These are phyloP conservation scores for Ellobium chinense DNA, from an alignment of 2,888 invertebrate genomes.

Conservation along the genomic window DNA sequence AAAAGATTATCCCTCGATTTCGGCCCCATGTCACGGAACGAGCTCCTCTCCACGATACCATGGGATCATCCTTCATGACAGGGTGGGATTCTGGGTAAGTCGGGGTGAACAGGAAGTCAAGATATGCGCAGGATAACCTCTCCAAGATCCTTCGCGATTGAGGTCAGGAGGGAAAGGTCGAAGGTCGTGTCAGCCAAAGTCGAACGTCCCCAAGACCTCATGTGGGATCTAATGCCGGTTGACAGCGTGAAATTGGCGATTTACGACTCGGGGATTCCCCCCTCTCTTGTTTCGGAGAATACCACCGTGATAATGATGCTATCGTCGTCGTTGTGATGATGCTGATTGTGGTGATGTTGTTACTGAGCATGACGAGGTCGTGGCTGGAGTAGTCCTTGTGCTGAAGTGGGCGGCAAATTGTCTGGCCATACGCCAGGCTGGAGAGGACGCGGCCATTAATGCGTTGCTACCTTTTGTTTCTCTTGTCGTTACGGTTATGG, in stretches of 20 bases:
- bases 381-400: not conserved
- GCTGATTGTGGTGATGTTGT: not conserved
- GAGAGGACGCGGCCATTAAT: no score
- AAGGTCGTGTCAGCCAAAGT: constrained; percentile 31
- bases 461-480: no score
- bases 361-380: not conserved
- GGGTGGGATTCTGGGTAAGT: constrained; percentile 4
- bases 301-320: constrained; percentile 1
- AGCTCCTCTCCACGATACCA: no score
- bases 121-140: constrained; percentile 35
- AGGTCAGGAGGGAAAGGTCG: constrained; percentile 27
- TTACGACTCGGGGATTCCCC: constrained; percentile 18
- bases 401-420: no score
- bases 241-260: constrained; percentile 42
- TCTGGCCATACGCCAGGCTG: no score
- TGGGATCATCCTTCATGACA: constrained; percentile 8
- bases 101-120: constrained; percentile 16
- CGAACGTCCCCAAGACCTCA: not conserved
- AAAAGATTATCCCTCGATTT: no score
- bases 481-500: no score
- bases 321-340: not conserved
- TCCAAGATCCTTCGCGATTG: constrained; percentile 28
- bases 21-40: no score
- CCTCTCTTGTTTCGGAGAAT: not conserved
- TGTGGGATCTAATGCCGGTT: constrained; percentile 17